These are phyloP conservation scores for Heliconius ethilla DNA, from an alignment of 2,888 invertebrate genomes.

Conservation along the genomic window DNA sequence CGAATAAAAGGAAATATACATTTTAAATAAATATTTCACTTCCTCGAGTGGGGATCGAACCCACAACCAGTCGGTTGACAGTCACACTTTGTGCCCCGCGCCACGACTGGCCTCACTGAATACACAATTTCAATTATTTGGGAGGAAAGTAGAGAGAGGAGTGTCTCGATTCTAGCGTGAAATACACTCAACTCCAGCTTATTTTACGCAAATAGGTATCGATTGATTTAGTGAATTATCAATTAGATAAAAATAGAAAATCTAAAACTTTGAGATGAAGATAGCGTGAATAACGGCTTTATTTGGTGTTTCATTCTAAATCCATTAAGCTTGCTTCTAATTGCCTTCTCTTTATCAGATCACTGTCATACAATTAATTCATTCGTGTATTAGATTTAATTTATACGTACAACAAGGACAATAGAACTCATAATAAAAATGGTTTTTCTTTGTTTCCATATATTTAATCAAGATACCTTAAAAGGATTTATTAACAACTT, in stretches of 20 bases:
- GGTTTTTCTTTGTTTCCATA: neutral
- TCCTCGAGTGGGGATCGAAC: too few species aligned
- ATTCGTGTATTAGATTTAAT: constrained; percentile 1
- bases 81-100: too few species aligned
- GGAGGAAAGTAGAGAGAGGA: neutral
- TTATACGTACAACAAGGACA: constrained; percentile 2
- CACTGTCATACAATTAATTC: constrained; percentile 7
- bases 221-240: constrained; percentile 44
- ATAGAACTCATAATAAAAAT: constrained; percentile 21
- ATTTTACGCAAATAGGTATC: neutral
- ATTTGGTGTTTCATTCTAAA: constrained; percentile 38
- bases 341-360: constrained; percentile 25
- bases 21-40: too few species aligned
- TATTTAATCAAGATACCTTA: constrained; percentile 8
- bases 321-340: constrained; percentile 21
- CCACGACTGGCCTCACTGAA: too few species aligned
- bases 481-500: constrained; percentile 5
- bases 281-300: constrained; percentile 40
- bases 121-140: too few species aligned
- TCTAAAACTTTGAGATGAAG: constrained; percentile 39
- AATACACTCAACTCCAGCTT: neutral
- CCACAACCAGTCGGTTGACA: too few species aligned
- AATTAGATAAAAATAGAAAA: constrained; percentile 51
- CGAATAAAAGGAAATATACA: too few species aligned
- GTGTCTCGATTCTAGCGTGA: neutral